These are phyloP conservation scores for Phymorhynchus buccinoides DNA, from an alignment of 1,140 invertebrate genomes.

Conservation along the genomic window DNA sequence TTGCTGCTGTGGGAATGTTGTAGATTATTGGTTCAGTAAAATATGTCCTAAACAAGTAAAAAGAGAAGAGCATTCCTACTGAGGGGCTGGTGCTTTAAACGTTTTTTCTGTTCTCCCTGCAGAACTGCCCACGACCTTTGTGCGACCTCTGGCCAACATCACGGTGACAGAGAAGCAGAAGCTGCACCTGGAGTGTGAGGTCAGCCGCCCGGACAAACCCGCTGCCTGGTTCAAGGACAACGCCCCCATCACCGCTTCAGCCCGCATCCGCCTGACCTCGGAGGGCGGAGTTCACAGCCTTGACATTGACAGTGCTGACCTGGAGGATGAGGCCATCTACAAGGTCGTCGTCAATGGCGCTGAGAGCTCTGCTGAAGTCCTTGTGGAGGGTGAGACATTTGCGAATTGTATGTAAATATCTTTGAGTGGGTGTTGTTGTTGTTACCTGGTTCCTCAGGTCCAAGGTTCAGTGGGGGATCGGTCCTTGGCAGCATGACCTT, in stretches of 20 bases:
- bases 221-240: constrained; percentile 91
- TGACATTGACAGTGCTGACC: constrained; percentile 81
- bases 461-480: no score
- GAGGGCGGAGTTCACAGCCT: constrained; percentile 81
- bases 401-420: background rate
- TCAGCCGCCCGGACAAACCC: constrained; percentile 81
- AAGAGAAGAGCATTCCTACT: no score
- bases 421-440: background rate
- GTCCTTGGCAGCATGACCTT: no score
- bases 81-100: background rate
- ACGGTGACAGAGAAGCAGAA: constrained; percentile 56
- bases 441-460: background rate
- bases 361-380: constrained; percentile 47
- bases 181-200: constrained; percentile 67
- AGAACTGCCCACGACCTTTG: constrained; percentile 64
- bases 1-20: no score
- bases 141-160: constrained; percentile 62
- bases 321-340: constrained; percentile 87
- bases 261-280: constrained; percentile 92
- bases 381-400: constrained; percentile 47
- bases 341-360: constrained; percentile 68
- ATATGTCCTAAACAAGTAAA: no score
- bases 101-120: constrained; percentile 25
- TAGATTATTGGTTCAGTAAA: no score
- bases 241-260: constrained; percentile 73